Conservation (phyloP, 2,888 invertebrate species). For the Ophion slaviceki region DNA sequence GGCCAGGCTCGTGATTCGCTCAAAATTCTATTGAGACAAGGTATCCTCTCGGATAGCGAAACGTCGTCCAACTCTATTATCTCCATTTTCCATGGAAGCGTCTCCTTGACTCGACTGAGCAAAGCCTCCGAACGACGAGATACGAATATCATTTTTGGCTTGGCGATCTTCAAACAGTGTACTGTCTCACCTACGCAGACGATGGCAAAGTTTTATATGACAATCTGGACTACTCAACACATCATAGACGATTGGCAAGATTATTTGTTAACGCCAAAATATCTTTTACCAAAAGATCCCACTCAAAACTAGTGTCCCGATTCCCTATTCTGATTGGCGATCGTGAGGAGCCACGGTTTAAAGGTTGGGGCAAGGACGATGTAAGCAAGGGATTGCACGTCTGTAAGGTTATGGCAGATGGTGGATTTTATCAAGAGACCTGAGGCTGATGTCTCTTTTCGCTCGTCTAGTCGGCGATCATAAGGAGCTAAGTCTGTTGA, state of each 20-base stretch:
- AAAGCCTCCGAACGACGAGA: constrained; percentile 66
- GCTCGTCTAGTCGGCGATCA: too few relatives aligned
- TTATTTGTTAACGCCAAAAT: background rate
- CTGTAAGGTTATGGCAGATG: background rate
- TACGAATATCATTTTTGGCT: constrained; percentile 74
- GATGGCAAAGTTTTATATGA: constrained; percentile 3
- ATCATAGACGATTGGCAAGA: background rate
- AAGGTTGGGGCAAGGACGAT: background rate
- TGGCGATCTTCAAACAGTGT: constrained; percentile 69
- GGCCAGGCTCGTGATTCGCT: constrained; percentile 24
- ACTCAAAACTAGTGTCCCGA: background rate
- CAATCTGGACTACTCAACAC: background rate
- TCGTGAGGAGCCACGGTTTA: background rate
- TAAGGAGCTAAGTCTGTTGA: too few relatives aligned
- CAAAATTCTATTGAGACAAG: constrained; percentile 59
- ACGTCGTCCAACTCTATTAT: constrained; percentile 71
- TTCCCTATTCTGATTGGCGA: background rate
- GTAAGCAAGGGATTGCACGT: background rate
- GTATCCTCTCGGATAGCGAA: constrained; percentile 49
- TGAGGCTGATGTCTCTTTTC: too few relatives aligned
- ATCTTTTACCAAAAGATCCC: background rate
- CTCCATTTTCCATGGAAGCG: constrained; percentile 67
- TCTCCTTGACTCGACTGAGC: constrained; percentile 54
- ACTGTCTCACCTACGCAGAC: constrained; percentile 70
- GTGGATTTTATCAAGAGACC: background rate